Base-by-base conservation (phyloP, 2,113 vertebrate genomes). In the Notarius quadriscutis region DNA sequence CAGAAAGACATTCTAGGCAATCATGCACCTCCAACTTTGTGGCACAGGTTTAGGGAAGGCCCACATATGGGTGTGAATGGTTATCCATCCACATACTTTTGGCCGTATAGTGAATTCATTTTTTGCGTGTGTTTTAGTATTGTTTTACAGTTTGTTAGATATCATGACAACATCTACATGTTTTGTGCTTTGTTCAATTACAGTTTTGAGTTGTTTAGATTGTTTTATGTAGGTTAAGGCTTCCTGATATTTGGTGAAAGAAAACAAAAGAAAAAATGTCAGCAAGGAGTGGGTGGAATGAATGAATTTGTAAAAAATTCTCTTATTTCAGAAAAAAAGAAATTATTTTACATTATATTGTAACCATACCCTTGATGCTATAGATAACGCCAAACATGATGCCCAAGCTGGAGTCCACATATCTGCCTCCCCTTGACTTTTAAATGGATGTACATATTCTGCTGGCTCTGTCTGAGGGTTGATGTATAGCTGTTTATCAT, bases 401-500 rank as follows among this genome's bases (percentile, higher is more conserved):
- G 41, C 78, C 63, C 48, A 62, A 62, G 7, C 20, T 74, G 34
- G 34, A 48, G 58, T 60, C 77, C 25, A 30, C 25, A 10, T 25
- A 15, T 78, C 14, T 53, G 18, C 50, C 48, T 62, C 60, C 58
- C 2, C 62, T 55, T 55, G 85, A 87, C 87, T 81, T 87, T 78
- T 83, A 86, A 90, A 79, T 57, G 67, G 74, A 65, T 82, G 5
- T 55, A 51, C 62, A 55, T 80, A 63, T 60, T 58, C 75, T 72
- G 75, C 48, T 79, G 86, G 58, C 69, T 81, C n/a, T 57, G 0
- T 58, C 81, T 74, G 51, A n/a, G 25, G 27, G 69, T 81, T 87
- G 85, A 85, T 89, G 84, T 25, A 85, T 89, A 27, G 58, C 69
- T 80, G 79, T 75, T 78, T 83, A 79, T 87, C 62, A 60, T n/a